Evolutionary conservation across 2,113 vertebrate genomes (phyloP), one percentile per base, ranked within the genome.

Genomic region (Equus przewalskii): DNA sequence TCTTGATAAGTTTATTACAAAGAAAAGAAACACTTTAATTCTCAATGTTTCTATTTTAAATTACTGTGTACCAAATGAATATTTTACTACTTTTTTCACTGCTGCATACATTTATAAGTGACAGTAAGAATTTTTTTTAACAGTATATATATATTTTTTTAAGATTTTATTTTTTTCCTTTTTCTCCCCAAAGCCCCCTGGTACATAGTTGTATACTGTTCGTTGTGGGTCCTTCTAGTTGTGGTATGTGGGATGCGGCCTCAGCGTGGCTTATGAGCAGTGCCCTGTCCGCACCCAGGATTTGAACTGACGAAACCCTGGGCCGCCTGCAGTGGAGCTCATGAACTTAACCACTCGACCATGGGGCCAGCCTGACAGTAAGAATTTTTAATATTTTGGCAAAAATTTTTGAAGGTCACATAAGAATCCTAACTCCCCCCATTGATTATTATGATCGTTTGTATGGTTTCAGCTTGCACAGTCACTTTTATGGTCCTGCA

Each of bases 301-400:
- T 41, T 41, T 41, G 36, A 41, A 41, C 36, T 41, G 36, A 41
- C 36, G 36, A 41, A 41, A 41, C 36, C 36, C 36, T 41, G 36
- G 36, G 36, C 36, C 36, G 36, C 36, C 36, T 41, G 36, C 36
- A 41, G 36, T 41, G 36, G 36, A 41, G 36, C 36, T 41, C 36
- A 41, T 41, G 36, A 41, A 41, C 36, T 41, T 41, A 41, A 41
- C 36, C 36, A 41, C 36, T 41, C 36, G 36, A 41, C 36, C 36
- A 41, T 3, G 36, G 36, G 36, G 36, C 36, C 36, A 41, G 36
- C 36, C 10, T 64, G 36, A 76, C 0, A 80, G n/a, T 62, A 86
- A 80, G 65, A 96, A 41, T 88, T 62, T 91, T 72, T 80, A 58
- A 54, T 79, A 44, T 88, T 88, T 69, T 88, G 36, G 79, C 33